Evolutionary conservation across 2,113 vertebrate species (phyloP).

Genomic region (Datnioides undecimradiatus): DNA sequence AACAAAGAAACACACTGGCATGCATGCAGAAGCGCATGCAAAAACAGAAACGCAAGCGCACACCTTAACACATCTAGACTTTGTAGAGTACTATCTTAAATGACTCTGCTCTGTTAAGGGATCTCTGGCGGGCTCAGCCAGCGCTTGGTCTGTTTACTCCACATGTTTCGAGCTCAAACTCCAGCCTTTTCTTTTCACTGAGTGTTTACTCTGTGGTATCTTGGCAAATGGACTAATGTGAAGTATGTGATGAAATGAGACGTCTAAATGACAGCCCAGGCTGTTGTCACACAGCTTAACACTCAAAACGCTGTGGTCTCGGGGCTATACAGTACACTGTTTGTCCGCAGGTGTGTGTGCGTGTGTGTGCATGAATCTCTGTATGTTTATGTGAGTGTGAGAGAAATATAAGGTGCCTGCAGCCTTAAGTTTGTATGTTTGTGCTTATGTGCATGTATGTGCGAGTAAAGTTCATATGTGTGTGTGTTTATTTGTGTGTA

Average conservation of each 20-base stretch:
- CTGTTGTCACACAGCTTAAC: slow-evolving; percentile 76
- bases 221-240: slow-evolving; percentile 67
- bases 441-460: slow-evolving; percentile 36
- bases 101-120: slow-evolving; percentile 20
- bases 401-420: slow-evolving; percentile 24
- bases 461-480: slow-evolving; percentile 16
- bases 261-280: slow-evolving; percentile 68
- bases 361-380: slow-evolving; percentile 31
- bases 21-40: slow-evolving; percentile 1
- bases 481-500: slow-evolving; percentile 25
- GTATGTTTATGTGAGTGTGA: neutral
- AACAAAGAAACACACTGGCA: slow-evolving; percentile 15
- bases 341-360: slow-evolving; percentile 62
- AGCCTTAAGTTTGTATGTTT: slow-evolving; percentile 33
- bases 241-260: slow-evolving; percentile 78
- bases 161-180: slow-evolving; percentile 62
- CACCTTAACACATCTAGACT: slow-evolving; percentile 16
- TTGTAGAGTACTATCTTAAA: slow-evolving; percentile 17
- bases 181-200: slow-evolving; percentile 52
- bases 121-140: slow-evolving; percentile 37
- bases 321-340: slow-evolving; percentile 46
- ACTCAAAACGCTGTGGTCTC: slow-evolving; percentile 67
- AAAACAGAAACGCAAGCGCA: neutral
- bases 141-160: slow-evolving; percentile 47
- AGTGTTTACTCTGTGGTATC: slow-evolving; percentile 72